Evolutionary conservation across 2,888 invertebrate species (phyloP).

Genomic region (Caenorhabditis sp.): DNA sequence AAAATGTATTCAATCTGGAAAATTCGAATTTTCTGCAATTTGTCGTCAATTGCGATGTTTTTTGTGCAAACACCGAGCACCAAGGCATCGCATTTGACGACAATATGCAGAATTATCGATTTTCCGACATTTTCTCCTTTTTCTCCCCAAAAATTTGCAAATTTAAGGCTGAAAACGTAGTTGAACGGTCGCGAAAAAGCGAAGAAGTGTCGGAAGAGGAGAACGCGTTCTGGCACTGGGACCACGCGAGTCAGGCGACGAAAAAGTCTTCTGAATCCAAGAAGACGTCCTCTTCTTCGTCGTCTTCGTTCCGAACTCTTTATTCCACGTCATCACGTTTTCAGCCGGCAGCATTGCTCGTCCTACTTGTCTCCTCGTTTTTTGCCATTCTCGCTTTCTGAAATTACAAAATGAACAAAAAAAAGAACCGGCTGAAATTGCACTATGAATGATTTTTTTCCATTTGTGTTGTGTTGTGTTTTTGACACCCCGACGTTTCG

Average conservation of each 20-base stretch:
- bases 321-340: too few species aligned
- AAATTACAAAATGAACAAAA: background rate
- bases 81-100: too few species aligned
- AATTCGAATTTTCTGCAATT: background rate
- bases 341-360: too few species aligned
- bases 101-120: background rate
- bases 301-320: background rate
- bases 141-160: background rate
- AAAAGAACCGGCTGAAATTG: too few species aligned
- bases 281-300: background rate
- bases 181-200: conserved; percentile 32
- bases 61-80: too few species aligned
- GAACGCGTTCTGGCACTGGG: conserved; percentile 45
- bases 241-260: background rate
- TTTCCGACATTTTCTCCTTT: background rate
- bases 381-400: background rate
- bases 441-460: background rate
- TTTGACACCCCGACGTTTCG: too few species aligned
- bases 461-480: too few species aligned
- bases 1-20: background rate
- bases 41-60: too few species aligned
- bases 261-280: background rate
- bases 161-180: conserved; percentile 25
- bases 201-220: conserved; percentile 42
- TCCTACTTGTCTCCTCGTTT: conserved; percentile 16